Evolutionary conservation across 2,888 invertebrate genomes (phyloP), one percentile per base, ranked within the genome.

Genomic region (Caenorhabditis japonica): DNA sequence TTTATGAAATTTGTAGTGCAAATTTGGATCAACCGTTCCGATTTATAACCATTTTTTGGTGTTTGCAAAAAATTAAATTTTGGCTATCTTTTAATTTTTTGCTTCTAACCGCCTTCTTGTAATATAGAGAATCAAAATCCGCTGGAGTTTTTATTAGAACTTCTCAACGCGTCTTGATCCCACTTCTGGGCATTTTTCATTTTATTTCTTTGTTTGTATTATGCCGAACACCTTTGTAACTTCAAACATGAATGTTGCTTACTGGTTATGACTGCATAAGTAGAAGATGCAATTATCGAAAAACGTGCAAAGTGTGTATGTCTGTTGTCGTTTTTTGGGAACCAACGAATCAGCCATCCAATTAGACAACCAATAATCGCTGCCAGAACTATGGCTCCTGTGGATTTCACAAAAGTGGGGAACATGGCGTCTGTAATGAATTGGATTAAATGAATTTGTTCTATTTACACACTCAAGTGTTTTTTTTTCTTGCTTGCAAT

Each of bases 321-420:
- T 52, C 56, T 61, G 33, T 53, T 46, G 55, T 79, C 76, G 33
- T 75, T 60, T 27, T 64, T 55, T 19, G 75, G 75, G 17, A 69
- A 75, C 69, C 75, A 70, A n/a, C 73, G 70, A 4, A 78, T 23
- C 15, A 78, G 33, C 60, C 71, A 71, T 10, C 75, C 77, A 23
- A 74, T 51, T 33, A 49, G 39, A 23, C 61, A 58, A 17, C 77
- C 77, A 59, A 68, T 68, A 23, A 77, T 36, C 17, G 62, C 60
- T 17, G 64, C 74, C 19, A 74, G 33, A 17, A 75, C 69, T 23
- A 70, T 70, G 25, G 64, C 70, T 33, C 69, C 75, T 10, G 62
- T 53, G 47, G 38, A 62, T 55, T 56, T 61, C 5, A 71, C 59
- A 13, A 77, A 7, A 13, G 74, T 62, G 13, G 66, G 7, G 34